Conservation (phyloP, 2,888 invertebrate genomes). For the Amphiduros pacificus region DNA sequence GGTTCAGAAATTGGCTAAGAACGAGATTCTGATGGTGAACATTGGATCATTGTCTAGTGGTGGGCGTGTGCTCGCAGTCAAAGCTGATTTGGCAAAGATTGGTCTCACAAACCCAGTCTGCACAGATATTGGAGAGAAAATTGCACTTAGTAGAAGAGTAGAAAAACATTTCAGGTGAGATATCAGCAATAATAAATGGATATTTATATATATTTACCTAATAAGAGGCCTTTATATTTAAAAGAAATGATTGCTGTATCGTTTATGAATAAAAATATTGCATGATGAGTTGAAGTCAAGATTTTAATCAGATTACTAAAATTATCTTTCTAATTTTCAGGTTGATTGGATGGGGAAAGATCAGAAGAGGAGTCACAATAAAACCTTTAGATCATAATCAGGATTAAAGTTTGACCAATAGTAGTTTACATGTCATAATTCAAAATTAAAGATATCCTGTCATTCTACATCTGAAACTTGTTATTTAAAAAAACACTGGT, state of each 20-base stretch:
- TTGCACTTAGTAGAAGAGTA: constrained; percentile 96
- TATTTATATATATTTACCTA: background rate
- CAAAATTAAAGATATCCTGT: too few relatives aligned
- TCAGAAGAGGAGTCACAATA: constrained; percentile 94
- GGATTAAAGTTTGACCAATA: too few relatives aligned
- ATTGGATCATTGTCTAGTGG: constrained; percentile 99
- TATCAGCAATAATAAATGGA: background rate
- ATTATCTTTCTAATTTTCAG: constrained; percentile 61
- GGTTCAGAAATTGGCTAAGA: constrained; percentile 86
- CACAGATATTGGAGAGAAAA: constrained; percentile 98
- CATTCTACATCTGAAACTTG: too few relatives aligned
- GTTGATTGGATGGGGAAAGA: constrained; percentile 99
- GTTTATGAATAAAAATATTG: background rate
- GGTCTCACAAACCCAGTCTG: constrained; percentile 96
- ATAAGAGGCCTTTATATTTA: too few relatives aligned
- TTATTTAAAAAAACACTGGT: too few relatives aligned
- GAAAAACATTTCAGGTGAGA: constrained; percentile 97
- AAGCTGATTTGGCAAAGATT: constrained; percentile 96
- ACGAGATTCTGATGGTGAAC: constrained; percentile 93
- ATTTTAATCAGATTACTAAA: background rate
- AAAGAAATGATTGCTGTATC: too few relatives aligned
- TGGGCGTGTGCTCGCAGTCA: constrained; percentile 90
- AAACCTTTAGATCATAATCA: constrained; percentile 68
- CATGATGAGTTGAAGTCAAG: background rate
- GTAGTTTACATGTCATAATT: too few relatives aligned